Base-by-base conservation (phyloP, 1,140 invertebrate species). In the Lordiphosa mommai region DNA sequence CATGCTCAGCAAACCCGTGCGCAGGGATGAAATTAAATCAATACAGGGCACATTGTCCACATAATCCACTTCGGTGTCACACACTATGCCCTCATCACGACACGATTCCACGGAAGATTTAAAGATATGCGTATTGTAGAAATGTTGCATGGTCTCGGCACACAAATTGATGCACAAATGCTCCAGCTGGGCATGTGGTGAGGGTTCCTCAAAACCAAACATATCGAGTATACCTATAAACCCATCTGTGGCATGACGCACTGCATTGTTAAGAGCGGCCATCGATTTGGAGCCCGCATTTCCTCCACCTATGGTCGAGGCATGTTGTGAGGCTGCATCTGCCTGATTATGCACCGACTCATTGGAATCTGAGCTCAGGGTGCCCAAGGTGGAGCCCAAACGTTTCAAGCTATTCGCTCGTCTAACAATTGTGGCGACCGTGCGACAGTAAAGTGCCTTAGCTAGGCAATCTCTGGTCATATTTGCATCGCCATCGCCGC, bases 111-210 rank as follows among this genome's bases (percentile, higher is more conserved):
- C 96, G 48, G 95, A 96, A 4, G 95, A 96, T 89, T 98, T 98
- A 90, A 98, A 98, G 57, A 98, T 96, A 89, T 98, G 96, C 27
- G 96, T 98, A 88, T 98, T 98, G 91, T 98, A 98, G 88, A 98
- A 98, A 89, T 98, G 96, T 85, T 98, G 97, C 95, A 98, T 97
- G 10, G 97, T 98, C 90, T 99, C 97, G 0, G 97, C 96, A 89
- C 96, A 98, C 36, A 98, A 90, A 90, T 98, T 98, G 68, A 97
- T 97, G 89, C 97, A 98, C 10, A 98, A 90, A 87, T 98, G 97
- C 88, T 98, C 97, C 65, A 98, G 90, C 72, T 96, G 95, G 72
- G 95, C 95, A 30, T 87, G 82, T 0, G 95, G 95, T 82, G 95
- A 94, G 14, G 95, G 94, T 88, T 97, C 96, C 91, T 98, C 96